Conservation (phyloP, 2,888 invertebrate genomes). For the Drosophila formosana region DNA sequence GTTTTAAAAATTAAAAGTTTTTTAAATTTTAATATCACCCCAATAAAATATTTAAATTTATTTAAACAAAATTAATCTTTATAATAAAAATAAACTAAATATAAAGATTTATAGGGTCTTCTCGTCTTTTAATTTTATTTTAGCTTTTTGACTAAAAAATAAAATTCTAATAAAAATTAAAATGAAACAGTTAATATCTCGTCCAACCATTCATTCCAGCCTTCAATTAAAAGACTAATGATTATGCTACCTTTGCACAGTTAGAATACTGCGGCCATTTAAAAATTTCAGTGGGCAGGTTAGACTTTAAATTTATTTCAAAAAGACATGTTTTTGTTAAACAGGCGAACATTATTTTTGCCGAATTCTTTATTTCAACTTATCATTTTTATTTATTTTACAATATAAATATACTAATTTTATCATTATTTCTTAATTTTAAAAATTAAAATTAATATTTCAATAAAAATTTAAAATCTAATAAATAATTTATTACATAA, state of each 20-base stretch:
- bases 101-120: conserved; percentile 92
- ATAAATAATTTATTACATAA: conserved; percentile 85
- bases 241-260: conserved; percentile 94
- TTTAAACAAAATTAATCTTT: conserved; percentile 82
- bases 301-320: conserved; percentile 88
- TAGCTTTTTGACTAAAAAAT: conserved; percentile 89
- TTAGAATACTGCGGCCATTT: conserved; percentile 92
- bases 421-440: conserved; percentile 87
- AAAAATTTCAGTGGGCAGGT: conserved; percentile 90
- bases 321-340: conserved; percentile 92
- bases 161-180: conserved; percentile 86
- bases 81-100: conserved; percentile 84
- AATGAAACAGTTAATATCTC: conserved; percentile 88
- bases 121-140: conserved; percentile 89
- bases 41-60: conserved; percentile 87
- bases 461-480: conserved; percentile 85
- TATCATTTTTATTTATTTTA: conserved; percentile 75
- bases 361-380: conserved; percentile 88
- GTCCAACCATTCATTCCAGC: conserved; percentile 92
- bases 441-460: conserved; percentile 84
- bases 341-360: conserved; percentile 89
- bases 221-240: conserved; percentile 92
- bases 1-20: conserved; percentile 86
- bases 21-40: conserved; percentile 88
- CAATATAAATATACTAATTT: conserved; percentile 86